Evolutionary conservation across 2,888 invertebrate species (phyloP), one percentile per base, ranked within the genome.

Genomic region (Strigamia transsilvanica): DNA sequence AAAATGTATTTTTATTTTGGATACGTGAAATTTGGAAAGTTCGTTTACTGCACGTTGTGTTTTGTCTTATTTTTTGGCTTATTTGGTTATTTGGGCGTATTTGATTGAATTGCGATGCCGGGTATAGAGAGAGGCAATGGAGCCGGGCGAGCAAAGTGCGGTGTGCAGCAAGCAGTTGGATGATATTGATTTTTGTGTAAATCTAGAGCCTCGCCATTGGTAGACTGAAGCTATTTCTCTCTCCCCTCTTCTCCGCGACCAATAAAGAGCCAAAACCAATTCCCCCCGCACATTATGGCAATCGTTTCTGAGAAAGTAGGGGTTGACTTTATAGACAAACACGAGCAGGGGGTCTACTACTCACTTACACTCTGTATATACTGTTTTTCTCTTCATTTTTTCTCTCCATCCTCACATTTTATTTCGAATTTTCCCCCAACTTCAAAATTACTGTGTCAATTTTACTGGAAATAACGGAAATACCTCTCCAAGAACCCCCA

Each of bases 161-260:
- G 46, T n/a, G 46, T n/a, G 46, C 46, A n/a, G 46, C 46, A n/a
- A 46, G 46, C 46, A 46, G 46, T 46, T 46, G 46, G 46, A 46
- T 46, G 46, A n/a, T 46, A 46, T 46, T 46, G 46, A 46, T 46
- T 46, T 46, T 46, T 46, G 46, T 46, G 46, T 46, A 46, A 46
- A 46, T 46, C 46, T 46, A 46, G 46, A 46, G 46, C 46, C 46
- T 13, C 46, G n/a, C 46, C 15, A 46, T 46, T 46, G 46, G 46
- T 46, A 46, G 46, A 46, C 46, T 46, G 46, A 5, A 46, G 46
- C 46, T 46, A 46, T 46, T 46, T 46, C 46, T 46, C 15, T 46
- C 46, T 46, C 46, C 46, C 46, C 46, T 46, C 46, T 46, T 46
- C 46, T n/a, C 46, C 46, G 46, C 46, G 46, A 46, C 46, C 46